These are phyloP conservation scores for Marisa cornuarietis DNA, from an alignment of 1,140 invertebrate species.

Conservation along the genomic window DNA sequence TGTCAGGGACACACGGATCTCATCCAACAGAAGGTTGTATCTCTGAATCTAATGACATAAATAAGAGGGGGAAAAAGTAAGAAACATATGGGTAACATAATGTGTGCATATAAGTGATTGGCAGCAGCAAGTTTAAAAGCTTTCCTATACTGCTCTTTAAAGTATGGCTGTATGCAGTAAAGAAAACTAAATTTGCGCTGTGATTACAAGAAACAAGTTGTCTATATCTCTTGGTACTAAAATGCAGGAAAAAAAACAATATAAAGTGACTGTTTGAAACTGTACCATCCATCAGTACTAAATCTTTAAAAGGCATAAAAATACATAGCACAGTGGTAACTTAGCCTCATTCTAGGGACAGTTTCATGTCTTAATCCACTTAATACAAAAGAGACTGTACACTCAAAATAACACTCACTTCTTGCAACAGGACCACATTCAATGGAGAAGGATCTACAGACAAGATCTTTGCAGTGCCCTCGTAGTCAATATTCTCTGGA, in stretches of 20 bases:
- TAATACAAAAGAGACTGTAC: not conserved
- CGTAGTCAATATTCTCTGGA: constrained; percentile 79
- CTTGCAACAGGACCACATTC: constrained; percentile 84
- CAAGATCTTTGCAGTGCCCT: constrained; percentile 77
- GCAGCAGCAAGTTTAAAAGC: too few relatives aligned
- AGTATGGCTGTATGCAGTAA: too few relatives aligned
- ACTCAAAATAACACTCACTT: constrained; percentile 67
- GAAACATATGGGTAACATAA: not conserved
- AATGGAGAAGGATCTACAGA: constrained; percentile 77
- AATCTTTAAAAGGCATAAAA: too few relatives aligned
- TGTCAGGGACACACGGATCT: constrained; percentile 70
- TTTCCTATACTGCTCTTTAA: too few relatives aligned
- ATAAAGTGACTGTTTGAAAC: too few relatives aligned
- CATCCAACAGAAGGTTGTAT: constrained; percentile 72
- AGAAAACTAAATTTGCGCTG: too few relatives aligned
- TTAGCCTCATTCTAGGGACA: not conserved
- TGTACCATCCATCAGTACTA: too few relatives aligned
- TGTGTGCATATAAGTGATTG: too few relatives aligned
- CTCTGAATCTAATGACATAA: constrained; percentile 66
- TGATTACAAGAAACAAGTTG: too few relatives aligned
- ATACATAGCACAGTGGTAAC: too few relatives aligned
- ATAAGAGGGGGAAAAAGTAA: not conserved
- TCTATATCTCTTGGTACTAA: too few relatives aligned
- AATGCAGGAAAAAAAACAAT: too few relatives aligned
- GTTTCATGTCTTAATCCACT: not conserved